Evolutionary conservation across 2,797 vertebrate genomes (phyloP).

Genomic region (Thamnophis elegans): DNA sequence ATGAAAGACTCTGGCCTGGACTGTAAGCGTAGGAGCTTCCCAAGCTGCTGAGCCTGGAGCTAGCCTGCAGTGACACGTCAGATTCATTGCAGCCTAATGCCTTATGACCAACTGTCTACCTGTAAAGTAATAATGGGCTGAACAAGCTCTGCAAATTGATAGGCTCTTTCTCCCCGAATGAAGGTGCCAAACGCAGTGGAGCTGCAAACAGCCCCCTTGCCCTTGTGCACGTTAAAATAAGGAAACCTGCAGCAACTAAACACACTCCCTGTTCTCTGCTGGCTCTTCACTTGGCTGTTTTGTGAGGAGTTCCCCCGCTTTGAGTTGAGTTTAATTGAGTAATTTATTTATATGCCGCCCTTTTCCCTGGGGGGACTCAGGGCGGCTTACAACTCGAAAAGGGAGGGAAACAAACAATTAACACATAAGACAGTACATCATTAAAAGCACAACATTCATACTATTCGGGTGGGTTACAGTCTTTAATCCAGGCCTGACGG

Average conservation of each 20-base stretch:
- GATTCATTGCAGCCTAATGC: conserved; percentile 73
- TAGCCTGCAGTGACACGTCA: conserved; percentile 73
- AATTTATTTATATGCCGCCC: too few species aligned
- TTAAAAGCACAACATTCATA: too few species aligned
- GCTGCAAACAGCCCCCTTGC: conserved; percentile 11
- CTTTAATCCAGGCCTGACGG: too few species aligned
- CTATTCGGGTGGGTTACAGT: too few species aligned
- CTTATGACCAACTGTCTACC: conserved; percentile 84
- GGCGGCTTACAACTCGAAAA: too few species aligned
- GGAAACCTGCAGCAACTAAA: neutral
- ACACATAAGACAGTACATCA: too few species aligned
- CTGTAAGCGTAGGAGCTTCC: conserved; percentile 73
- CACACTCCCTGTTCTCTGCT: neutral
- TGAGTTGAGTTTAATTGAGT: too few species aligned
- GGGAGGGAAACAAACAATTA: too few species aligned
- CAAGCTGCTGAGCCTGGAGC: conserved; percentile 75
- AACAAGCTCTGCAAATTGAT: conserved; percentile 75
- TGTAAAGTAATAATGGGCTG: conserved; percentile 68
- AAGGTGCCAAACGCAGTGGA: conserved; percentile 44
- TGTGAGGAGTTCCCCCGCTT: neutral
- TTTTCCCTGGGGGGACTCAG: too few species aligned
- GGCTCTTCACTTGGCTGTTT: neutral
- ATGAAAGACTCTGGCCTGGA: conserved; percentile 58
- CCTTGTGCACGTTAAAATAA: conserved; percentile 10
- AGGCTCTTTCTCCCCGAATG: conserved; percentile 50